These are phyloP conservation scores for Pyrgilauda ruficollis DNA, from an alignment of 2,113 vertebrate species.

Conservation along the genomic window DNA sequence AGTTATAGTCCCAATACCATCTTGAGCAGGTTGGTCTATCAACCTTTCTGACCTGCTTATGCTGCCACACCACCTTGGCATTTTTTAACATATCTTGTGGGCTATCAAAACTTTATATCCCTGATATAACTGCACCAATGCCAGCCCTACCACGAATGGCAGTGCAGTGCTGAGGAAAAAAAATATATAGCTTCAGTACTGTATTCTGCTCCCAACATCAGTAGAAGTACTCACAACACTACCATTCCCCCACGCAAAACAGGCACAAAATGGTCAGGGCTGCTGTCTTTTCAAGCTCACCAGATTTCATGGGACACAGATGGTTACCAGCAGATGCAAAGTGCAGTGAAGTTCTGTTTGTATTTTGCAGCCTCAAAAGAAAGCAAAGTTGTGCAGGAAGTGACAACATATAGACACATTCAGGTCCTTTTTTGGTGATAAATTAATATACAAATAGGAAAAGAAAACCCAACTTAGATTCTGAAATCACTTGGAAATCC, in stretches of 20 bases:
- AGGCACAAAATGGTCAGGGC: background rate
- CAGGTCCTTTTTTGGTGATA: background rate
- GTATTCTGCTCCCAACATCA: background rate
- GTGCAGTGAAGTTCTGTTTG: background rate
- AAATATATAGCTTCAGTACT: background rate
- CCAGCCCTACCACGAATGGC: background rate
- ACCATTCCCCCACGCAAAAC: background rate
- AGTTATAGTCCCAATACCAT: background rate
- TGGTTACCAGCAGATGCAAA: background rate
- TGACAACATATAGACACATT: background rate
- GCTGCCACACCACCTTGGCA: background rate
- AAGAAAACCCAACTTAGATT: background rate
- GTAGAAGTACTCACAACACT: background rate
- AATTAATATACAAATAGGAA: background rate
- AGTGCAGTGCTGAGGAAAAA: background rate
- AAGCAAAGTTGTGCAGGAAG: background rate
- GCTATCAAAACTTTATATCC: background rate
- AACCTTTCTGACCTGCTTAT: background rate
- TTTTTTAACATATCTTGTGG: background rate
- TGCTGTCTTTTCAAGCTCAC: background rate
- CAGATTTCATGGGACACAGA: background rate
- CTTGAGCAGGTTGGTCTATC: background rate
- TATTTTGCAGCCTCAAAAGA: background rate
- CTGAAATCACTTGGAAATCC: background rate
- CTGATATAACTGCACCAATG: background rate